Conservation (phyloP, 2,797 vertebrate genomes). For the Balearica regulorum region DNA sequence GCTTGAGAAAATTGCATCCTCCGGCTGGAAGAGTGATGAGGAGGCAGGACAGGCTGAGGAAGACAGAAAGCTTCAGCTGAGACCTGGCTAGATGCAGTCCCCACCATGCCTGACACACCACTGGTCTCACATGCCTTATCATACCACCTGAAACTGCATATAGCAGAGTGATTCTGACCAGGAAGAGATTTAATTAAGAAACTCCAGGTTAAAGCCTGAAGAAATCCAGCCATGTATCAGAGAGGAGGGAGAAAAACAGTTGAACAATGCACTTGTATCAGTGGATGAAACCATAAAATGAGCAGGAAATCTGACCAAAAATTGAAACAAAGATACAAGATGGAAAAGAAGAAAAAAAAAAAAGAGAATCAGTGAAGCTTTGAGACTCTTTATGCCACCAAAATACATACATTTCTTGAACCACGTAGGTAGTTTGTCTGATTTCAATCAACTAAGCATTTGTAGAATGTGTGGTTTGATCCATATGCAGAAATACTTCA, state of each 20-base stretch:
- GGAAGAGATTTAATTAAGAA: background rate
- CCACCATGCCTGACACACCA: background rate
- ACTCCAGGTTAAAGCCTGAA: background rate
- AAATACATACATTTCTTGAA: background rate
- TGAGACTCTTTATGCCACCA: background rate
- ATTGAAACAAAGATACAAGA: background rate
- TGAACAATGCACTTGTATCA: background rate
- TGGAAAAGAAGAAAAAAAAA: background rate
- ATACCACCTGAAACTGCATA: background rate
- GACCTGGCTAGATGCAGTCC: background rate
- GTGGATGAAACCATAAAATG: background rate
- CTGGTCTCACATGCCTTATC: background rate
- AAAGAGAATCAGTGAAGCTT: background rate
- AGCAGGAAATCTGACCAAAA: background rate
- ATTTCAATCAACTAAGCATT: background rate
- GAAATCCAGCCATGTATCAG: background rate
- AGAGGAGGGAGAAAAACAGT: background rate
- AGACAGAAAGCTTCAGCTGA: background rate
- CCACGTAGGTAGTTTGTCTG: background rate
- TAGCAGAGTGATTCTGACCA: background rate
- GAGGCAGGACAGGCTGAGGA: background rate
- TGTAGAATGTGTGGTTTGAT: background rate
- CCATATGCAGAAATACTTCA: background rate
- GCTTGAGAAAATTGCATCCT: background rate
- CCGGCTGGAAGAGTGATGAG: background rate